Evolutionary conservation across 1,140 invertebrate species (phyloP), one percentile per base, ranked within the genome.

Genomic region (Epicauta chinensis): DNA sequence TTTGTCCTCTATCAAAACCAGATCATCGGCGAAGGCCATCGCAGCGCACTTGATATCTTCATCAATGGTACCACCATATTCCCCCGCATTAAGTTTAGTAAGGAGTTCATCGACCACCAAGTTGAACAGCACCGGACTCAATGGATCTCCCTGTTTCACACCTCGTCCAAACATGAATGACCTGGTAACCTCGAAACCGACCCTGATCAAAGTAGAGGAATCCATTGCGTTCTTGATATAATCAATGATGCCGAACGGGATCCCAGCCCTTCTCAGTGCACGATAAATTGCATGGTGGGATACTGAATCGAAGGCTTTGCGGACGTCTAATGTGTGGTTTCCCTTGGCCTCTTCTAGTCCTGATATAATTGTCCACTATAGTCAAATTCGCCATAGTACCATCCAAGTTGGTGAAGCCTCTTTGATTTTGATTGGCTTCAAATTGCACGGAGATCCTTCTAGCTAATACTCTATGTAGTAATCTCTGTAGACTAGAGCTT

Each of bases 141-240:
- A 56, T 0, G 74, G 71, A 40, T 77, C 75, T 0, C 77, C 75
- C 47, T 78, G 76, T 35, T 72, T 67, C 1, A 76, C 75, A 0
- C 75, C 75, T 36, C 61, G 56, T 0, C 53, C 60, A 11, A 70
- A 54, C 12, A 43, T 51, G 3, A 66, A 56, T 50, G 58, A 48
- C 10, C 37, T 30, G 31, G 60, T 63, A 11, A 14, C 29, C 4
- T 43, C 31, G 0, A 38, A 43, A 15, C 50, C 45, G 0, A 61
- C 56, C 36, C 53, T 53, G 15, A 53, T 44, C 1, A 49, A 38
- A 9, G 35, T 45, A 1, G 62, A 66, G 5, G 31, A 41, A 1
- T 55, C 47, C 4, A 17, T 36, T 47, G 16, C 32, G 30, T 10
- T 12, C 37, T 16, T 1, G 9, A 56, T 30, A 42, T 47, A 53